Evolutionary conservation across 2,113 vertebrate species (phyloP).

Genomic region (Vidua macroura): DNA sequence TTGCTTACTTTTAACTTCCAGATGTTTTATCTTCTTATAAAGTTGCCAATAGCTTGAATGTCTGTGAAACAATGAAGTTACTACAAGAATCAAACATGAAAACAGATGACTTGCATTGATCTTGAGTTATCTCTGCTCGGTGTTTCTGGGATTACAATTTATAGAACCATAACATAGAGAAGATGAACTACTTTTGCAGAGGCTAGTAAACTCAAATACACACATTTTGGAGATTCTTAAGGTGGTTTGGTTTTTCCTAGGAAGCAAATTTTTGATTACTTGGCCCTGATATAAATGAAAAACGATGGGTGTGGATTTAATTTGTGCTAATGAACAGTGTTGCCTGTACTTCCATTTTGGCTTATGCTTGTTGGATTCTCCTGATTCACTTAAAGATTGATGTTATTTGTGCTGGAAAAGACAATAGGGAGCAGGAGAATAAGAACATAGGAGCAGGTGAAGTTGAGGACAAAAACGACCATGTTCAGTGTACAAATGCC

Average conservation of each 20-base stretch:
- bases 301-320: background rate
- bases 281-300: background rate
- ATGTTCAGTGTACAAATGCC: background rate
- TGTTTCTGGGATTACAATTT: background rate
- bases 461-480: background rate
- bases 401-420: background rate
- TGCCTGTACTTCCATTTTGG: background rate
- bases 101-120: background rate
- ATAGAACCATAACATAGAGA: background rate
- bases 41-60: background rate
- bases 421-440: background rate
- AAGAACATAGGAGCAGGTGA: background rate
- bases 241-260: background rate
- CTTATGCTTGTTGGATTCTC: background rate
- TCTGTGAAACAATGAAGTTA: background rate
- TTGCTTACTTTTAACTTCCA: conserved; percentile 1
- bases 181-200: background rate
- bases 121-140: background rate
- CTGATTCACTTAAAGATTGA: background rate
- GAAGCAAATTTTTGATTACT: background rate
- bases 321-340: background rate
- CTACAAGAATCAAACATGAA: background rate
- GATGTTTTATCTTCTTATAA: background rate
- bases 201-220: background rate
- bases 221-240: background rate